phyloP scores from a whole-genome alignment of 2,797 vertebrate genomes.

The Psittacula derbiana region DNA sequence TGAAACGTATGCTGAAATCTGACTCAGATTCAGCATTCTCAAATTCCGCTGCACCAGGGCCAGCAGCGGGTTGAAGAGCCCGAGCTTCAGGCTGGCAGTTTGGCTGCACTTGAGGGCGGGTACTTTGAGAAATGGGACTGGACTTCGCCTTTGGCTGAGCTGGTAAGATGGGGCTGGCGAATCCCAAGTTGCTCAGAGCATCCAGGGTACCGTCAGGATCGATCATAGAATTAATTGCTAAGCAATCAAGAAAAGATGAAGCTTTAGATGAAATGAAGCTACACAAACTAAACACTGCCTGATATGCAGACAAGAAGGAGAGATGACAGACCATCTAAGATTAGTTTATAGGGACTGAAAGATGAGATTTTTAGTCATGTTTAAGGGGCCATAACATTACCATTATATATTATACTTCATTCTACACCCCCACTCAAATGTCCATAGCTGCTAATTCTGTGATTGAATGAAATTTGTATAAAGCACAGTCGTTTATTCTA shows the following conservation, averaged over 20 bases:
- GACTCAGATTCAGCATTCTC: constrained; percentile 76
- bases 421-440: neutral
- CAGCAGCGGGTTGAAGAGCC: constrained; percentile 61
- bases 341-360: neutral
- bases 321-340: accelerated
- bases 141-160: constrained; percentile 79
- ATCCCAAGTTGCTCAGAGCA: constrained; percentile 87
- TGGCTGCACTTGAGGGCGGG: constrained; percentile 66
- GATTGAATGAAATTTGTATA: neutral
- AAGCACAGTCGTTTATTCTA: neutral
- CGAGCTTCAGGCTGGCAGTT: constrained; percentile 69
- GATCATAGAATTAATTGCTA: constrained; percentile 97
- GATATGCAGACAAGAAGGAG: neutral
- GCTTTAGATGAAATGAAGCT: neutral
- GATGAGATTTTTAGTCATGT: neutral
- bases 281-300: neutral
- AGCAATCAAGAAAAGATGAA: neutral
- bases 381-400: neutral
- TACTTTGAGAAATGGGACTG: constrained; percentile 73
- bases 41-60: constrained; percentile 65
- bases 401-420: neutral
- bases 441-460: neutral
- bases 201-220: constrained; percentile 97
- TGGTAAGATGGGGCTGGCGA: constrained; percentile 80
- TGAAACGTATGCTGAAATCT: constrained; percentile 85